Evolutionary conservation across 1,140 invertebrate species (phyloP), one percentile per base, ranked within the genome.

Genomic region (Pissodes strobi): DNA sequence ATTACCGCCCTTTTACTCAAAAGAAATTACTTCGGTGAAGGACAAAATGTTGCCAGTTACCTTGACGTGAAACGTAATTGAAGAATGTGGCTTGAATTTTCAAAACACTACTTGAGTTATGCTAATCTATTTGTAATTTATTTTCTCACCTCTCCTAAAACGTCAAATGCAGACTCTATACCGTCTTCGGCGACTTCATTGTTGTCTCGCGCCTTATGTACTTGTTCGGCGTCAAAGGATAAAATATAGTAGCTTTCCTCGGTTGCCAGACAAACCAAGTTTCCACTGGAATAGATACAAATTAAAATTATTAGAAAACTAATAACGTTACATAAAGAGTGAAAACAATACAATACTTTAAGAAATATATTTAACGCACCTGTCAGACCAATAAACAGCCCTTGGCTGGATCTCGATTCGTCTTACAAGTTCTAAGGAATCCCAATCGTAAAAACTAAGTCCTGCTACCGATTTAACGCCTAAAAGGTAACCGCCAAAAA

Each of bases 231-330:
- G 71, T 93, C 91, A 78, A 95, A 99, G 67, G 90, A 91, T 1
- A 99, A 83, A 65, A 99, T 92, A 77, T 94, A 99, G 82, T 98
- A 99, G 37, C 91, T 91, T 66, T 99, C 96, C 51, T 99, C 94
- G 0, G 95, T 96, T 0, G 94, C 93, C 34, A 99, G 86, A 72
- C 94, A 95, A 12, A 99, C 90, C 15, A 98, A 79, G 65, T 93
- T 93, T 6, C 96, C 96, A 79, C 89, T 95, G 80, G 46, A 64
- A 55, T 15, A 5, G 13, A 52, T 15, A 34, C 18, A 22, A 52
- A 52, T 23, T 22, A 48, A 18, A 43, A 1, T 18, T 12, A n/a
- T 45, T 45, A 45, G 10, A 45, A 45, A 17, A 9, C n/a, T 13
- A 37, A 37, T 37, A 37, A 10, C 13, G 9, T 37, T 1, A 15